Conservation (phyloP, 2,113 vertebrate species). For the Colossoma macropomum region DNA sequence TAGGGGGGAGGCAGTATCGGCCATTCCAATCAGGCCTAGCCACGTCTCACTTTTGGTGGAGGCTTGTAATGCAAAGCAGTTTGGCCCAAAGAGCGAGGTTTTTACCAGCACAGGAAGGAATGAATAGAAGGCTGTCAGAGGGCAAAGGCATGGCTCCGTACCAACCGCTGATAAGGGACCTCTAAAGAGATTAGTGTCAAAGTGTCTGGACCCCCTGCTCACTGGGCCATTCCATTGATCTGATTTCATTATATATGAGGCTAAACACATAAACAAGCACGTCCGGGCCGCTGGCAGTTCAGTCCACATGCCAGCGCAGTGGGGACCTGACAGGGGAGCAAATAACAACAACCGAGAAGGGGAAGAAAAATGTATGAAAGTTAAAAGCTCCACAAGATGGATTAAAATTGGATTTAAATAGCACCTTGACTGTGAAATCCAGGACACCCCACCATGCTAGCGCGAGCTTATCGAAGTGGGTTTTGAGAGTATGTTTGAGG, state of each 20-base stretch:
- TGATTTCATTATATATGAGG: slow-evolving; percentile 37
- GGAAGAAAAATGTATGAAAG: slow-evolving; percentile 56
- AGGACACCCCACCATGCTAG: slow-evolving; percentile 49
- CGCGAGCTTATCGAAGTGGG: slow-evolving; percentile 45
- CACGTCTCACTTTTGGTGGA: background rate
- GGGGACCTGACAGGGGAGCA: slow-evolving; percentile 46
- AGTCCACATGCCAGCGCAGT: slow-evolving; percentile 8
- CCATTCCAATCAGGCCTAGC: background rate
- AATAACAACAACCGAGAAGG: slow-evolving; percentile 46
- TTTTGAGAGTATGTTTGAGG: slow-evolving; percentile 24
- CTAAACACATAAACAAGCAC: slow-evolving; percentile 25
- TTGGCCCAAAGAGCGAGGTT: slow-evolving; percentile 30
- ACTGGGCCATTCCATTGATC: slow-evolving; percentile 42
- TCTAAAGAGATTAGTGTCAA: slow-evolving; percentile 48
- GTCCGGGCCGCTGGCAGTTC: background rate
- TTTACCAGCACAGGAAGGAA: slow-evolving; percentile 20
- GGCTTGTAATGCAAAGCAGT: slow-evolving; percentile 3
- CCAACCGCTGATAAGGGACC: slow-evolving; percentile 47
- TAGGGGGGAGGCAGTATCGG: background rate
- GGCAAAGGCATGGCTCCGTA: slow-evolving; percentile 30
- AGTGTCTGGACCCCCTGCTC: slow-evolving; percentile 39
- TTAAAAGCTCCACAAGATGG: slow-evolving; percentile 64
- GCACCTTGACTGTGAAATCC: slow-evolving; percentile 61
- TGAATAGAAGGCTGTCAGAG: slow-evolving; percentile 41
- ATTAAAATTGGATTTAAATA: slow-evolving; percentile 65